These are phyloP conservation scores for Sinocyclocheilus anshuiensis DNA, from an alignment of 2,113 vertebrate species.

Conservation along the genomic window DNA sequence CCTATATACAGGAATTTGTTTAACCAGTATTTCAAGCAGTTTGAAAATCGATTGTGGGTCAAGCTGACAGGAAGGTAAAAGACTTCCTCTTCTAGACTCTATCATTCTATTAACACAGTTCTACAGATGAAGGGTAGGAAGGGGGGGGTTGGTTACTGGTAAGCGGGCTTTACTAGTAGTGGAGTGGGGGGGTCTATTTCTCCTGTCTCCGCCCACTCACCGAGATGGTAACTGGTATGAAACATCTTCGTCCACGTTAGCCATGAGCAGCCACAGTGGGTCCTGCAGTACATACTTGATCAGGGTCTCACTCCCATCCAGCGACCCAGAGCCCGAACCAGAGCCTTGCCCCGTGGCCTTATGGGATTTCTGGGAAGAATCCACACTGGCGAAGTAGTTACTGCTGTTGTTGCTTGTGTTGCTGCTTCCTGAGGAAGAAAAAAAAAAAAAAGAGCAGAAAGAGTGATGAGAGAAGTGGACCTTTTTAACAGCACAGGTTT, in stretches of 20 bases:
- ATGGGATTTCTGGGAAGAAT: constrained; percentile 89
- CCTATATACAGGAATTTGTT: too few relatives aligned
- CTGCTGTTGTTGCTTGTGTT: constrained; percentile 85
- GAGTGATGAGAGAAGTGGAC: neutral
- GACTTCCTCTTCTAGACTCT: too few relatives aligned
- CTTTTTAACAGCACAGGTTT: neutral
- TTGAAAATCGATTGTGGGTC: too few relatives aligned
- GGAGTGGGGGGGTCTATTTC: neutral
- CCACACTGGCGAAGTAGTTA: constrained; percentile 91
- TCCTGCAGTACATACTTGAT: constrained; percentile 83
- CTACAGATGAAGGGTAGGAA: neutral
- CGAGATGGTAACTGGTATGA: constrained; percentile 87
- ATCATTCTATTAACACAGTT: neutral
- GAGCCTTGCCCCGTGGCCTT: constrained; percentile 67
- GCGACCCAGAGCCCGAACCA: constrained; percentile 31
- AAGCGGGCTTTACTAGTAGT: neutral
- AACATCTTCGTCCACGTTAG: constrained; percentile 80
- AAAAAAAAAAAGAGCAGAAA: neutral
- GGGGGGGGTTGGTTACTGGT: neutral
- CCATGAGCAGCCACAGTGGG: constrained; percentile 84
- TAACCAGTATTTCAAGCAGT: too few relatives aligned
- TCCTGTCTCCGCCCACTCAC: constrained; percentile 72
- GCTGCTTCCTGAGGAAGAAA: constrained; percentile 75
- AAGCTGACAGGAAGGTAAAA: too few relatives aligned
- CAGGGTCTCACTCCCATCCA: constrained; percentile 70